Conservation (phyloP, 1,140 invertebrate species). For the Caerostris extrusa region DNA sequence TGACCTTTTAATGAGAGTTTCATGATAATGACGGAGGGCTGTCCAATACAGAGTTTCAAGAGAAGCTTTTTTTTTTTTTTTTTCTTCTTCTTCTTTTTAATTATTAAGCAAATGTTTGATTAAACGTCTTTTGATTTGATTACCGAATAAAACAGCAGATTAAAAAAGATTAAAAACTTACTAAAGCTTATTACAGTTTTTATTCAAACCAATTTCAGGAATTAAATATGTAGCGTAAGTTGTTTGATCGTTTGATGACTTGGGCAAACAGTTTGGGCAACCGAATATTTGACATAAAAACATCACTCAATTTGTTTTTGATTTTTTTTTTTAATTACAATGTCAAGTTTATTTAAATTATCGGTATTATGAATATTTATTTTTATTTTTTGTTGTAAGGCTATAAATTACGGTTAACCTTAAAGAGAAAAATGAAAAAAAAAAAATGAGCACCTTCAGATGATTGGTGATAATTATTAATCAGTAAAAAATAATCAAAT, state of each 20-base stretch:
- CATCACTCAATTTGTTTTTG: too few species aligned
- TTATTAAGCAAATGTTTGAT: constrained; percentile 49
- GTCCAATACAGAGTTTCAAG: constrained; percentile 33
- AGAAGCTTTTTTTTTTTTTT: background rate
- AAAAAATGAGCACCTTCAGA: too few species aligned
- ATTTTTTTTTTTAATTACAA: too few species aligned
- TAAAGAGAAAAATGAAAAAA: too few species aligned
- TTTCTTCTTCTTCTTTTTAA: background rate
- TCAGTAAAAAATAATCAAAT: too few species aligned
- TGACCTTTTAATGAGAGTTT: constrained; percentile 48
- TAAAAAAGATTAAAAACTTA: constrained; percentile 34
- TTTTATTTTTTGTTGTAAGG: too few species aligned
- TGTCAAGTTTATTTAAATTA: too few species aligned
- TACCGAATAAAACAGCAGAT: constrained; percentile 36
- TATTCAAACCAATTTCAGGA: background rate
- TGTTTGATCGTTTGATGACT: background rate
- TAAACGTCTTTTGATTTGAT: constrained; percentile 44
- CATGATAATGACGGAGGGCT: constrained; percentile 41
- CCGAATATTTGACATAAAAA: background rate
- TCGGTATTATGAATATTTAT: too few species aligned
- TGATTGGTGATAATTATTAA: too few species aligned
- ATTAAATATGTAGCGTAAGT: background rate
- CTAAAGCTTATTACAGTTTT: constrained; percentile 8
- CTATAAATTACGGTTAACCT: too few species aligned
- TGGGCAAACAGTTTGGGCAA: background rate